phyloP scores from a whole-genome alignment of 2,797 vertebrate genomes.

The Coccyzus lansbergi region DNA sequence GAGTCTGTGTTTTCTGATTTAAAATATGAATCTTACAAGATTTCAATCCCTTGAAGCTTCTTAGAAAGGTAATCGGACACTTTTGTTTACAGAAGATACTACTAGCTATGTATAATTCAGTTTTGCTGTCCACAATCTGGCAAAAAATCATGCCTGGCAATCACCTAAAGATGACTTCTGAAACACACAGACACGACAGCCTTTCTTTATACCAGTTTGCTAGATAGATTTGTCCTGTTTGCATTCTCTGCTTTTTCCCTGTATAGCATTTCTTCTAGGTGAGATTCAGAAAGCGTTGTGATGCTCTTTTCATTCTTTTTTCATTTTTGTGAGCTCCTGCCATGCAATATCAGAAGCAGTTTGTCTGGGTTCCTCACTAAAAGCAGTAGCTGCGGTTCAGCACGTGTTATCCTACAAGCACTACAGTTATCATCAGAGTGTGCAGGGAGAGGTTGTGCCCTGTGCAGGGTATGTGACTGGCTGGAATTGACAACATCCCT shows the following conservation, averaged over 20 bases:
- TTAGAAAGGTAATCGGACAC: background rate
- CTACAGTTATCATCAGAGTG: background rate
- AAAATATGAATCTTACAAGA: background rate
- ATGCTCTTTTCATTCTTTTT: background rate
- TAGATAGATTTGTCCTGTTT: background rate
- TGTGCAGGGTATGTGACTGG: background rate
- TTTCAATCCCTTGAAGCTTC: background rate
- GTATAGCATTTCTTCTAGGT: background rate
- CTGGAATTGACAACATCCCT: background rate
- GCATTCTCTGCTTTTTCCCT: background rate
- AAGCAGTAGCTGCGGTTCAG: background rate
- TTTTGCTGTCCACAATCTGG: background rate
- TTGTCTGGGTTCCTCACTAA: background rate
- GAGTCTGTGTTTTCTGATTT: background rate
- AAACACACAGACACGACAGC: background rate
- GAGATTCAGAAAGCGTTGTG: background rate
- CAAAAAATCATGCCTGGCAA: background rate
- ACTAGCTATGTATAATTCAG: background rate
- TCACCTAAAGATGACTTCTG: background rate
- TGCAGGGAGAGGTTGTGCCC: background rate
- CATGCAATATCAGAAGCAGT: background rate
- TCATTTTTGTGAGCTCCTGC: background rate
- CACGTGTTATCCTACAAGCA: rapidly evolving
- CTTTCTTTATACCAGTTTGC: background rate
- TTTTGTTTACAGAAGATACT: background rate